Evolutionary conservation across 2,888 invertebrate species (phyloP), one percentile per base, ranked within the genome.

Genomic region (Erebia aethiops): DNA sequence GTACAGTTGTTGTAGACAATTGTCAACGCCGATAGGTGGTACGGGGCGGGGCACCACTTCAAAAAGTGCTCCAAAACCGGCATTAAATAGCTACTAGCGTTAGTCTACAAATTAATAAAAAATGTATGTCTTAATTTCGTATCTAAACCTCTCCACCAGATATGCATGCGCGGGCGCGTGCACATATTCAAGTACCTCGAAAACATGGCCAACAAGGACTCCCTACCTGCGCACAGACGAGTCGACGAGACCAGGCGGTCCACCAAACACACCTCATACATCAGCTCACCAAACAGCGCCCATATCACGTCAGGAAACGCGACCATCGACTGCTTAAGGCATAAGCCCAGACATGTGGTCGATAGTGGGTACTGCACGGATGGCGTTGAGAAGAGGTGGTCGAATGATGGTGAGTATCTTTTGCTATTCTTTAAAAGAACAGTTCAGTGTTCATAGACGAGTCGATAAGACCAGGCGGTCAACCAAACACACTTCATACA

Each of bases 121-220:
- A 26, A 46, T 7, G 0, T 10, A 2, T 52, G 9, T 52, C 52
- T 18, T 16, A 18, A 52, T 16, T 10, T 16, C 54, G 16, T 54
- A 43, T 46, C 11, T 11, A 14, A n/a, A 13, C 13, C n/a, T 63
- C 57, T 57, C n/a, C 41, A 16, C 46, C 89, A 98, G 97, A 94
- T 98, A 79, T 98, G 98, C 92, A 96, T 96, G 91, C 96, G 98
- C 87, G 98, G 99, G 79, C 95, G 98, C 84, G 97, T 98, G 84
- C 98, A 99, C 90, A 97, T 99, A 81, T 98, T 98, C 94, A 98
- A 98, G 89, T 98, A 97, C 92, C 94, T 99, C 78, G 98, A 98
- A 87, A 96, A 96, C 83, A 97, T 98, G 92, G 97, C 98, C 63
- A 95, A 95, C 83, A 97, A 96, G 88, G 95, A 93, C 81, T 88